phyloP scores from a whole-genome alignment of 2,797 vertebrate genomes.

The Acrossocheilus wenchowensis region DNA sequence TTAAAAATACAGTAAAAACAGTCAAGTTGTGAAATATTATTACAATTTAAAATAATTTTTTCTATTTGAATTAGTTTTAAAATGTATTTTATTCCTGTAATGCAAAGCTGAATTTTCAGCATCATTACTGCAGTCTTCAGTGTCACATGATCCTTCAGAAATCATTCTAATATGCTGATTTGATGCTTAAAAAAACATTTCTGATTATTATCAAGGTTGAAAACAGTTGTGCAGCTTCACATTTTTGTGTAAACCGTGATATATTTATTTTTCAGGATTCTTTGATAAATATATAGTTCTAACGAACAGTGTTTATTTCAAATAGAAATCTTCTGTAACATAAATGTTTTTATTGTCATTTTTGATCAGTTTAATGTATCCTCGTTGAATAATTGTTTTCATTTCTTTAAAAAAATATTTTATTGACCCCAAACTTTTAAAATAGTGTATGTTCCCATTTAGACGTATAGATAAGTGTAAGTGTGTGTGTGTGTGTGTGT shows the following conservation, averaged over 20 bases:
- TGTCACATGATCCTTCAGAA: not conserved
- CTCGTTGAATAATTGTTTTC: not conserved
- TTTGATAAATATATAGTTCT: too few species aligned
- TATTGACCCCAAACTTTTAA: not conserved
- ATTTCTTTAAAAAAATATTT: not conserved
- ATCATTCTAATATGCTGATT: not conserved
- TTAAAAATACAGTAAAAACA: not conserved
- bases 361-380: not conserved
- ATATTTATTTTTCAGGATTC: too few species aligned
- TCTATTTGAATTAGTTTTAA: not conserved
- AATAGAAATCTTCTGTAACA: not conserved
- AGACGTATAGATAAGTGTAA: not conserved
- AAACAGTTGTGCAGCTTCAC: not conserved
- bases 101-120: not conserved
- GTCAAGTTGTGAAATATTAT: not conserved
- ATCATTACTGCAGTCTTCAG: not conserved
- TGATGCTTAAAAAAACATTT: not conserved
- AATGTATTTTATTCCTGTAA: not conserved
- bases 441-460: not conserved
- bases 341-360: not conserved
- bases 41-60: not conserved
- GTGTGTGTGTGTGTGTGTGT: conserved; percentile 18
- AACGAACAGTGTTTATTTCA: not conserved
- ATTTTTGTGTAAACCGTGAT: not conserved
- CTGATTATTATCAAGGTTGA: not conserved